Percentiles rank a stretch among this genome's conserved stretches.
These are phyloP conservation scores for Dolichopus griseipennis DNA, from an alignment of 2,888 invertebrate species.

Conservation along the genomic window DNA sequence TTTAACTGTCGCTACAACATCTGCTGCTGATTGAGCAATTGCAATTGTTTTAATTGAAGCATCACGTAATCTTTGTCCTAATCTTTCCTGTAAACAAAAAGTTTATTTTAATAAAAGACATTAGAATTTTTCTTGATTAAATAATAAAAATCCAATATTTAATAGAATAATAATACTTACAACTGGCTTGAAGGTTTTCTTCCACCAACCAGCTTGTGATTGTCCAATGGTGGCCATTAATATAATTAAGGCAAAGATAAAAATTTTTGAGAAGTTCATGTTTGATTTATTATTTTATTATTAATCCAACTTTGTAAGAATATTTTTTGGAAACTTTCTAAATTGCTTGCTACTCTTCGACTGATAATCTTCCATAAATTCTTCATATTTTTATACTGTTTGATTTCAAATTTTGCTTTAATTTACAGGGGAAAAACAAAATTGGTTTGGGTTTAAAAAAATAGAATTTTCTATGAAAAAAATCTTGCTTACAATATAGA, in stretches of 20 bases:
- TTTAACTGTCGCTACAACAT: not conserved
- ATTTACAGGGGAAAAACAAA: no score
- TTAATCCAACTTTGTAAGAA: no score
- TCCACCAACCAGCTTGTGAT: conserved; percentile 19
- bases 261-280: conserved; percentile 19
- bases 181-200: conserved; percentile 18
- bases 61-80: not conserved
- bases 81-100: not conserved
- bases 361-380: no score
- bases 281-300: no score
- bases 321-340: no score
- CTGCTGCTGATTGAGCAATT: not conserved
- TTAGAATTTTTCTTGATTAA: not conserved
- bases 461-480: no score
- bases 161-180: conserved; percentile 27
- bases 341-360: no score
- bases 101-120: not conserved
- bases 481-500: no score
- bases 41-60: not conserved
- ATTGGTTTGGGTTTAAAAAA: no score
- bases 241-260: conserved; percentile 11
- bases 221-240: conserved; percentile 16
- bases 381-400: no score
- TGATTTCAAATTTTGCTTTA: no score
- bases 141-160: conserved; percentile 19